phyloP scores from a whole-genome alignment of 2,797 vertebrate genomes.

The Pitangus sulphuratus region DNA sequence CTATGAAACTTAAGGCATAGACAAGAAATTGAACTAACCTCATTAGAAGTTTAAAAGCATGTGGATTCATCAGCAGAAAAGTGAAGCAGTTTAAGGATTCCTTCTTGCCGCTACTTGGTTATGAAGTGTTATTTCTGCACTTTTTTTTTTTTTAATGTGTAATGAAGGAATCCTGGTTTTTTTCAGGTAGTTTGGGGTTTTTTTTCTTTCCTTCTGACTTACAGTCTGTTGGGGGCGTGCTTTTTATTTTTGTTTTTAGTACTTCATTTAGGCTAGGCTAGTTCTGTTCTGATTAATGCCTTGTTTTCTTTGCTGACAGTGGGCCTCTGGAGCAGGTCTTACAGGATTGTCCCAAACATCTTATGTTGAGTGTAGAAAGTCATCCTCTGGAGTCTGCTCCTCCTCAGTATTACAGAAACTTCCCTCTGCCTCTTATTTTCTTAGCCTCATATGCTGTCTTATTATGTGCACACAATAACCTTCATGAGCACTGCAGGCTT shows the following conservation, averaged over 20 bases:
- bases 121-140: not conserved
- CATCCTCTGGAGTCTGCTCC: not conserved
- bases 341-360: not conserved
- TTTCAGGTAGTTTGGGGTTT: fast-evolving
- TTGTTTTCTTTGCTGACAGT: not conserved
- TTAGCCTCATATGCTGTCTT: not conserved
- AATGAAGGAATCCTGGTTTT: not conserved
- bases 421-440: not conserved
- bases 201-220: not conserved
- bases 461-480: not conserved
- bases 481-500: fast-evolving
- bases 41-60: not conserved
- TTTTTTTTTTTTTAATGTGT: not conserved
- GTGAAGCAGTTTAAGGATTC: not conserved
- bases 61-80: not conserved
- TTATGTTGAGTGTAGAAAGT: not conserved
- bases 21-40: not conserved
- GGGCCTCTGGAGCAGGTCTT: conserved; percentile 1
- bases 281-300: not conserved
- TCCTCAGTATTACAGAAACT: not conserved
- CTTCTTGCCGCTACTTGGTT: not conserved
- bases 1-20: not conserved
- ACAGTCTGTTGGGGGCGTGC: fast-evolving
- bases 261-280: not conserved
- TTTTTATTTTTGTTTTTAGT: not conserved